Percentiles rank a stretch among this genome's conserved stretches.
Evolutionary conservation across 1,140 invertebrate species (phyloP).

Genomic region (Heliconius hermathena): DNA sequence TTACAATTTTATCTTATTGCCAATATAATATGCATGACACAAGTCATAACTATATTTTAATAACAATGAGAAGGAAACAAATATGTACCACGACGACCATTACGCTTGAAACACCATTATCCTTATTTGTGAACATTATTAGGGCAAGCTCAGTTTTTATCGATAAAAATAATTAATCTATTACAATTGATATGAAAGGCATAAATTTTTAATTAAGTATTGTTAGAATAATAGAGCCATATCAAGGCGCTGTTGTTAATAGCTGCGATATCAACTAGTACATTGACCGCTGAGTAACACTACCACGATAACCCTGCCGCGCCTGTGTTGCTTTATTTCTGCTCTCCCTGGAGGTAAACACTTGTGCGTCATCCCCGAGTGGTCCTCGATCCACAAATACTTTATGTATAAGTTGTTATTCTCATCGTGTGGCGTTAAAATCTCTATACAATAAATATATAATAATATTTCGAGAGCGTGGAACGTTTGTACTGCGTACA

Average conservation of each 20-base stretch:
- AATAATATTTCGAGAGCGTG: neutral
- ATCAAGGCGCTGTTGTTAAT: slow-evolving; percentile 50
- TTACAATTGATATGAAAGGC: neutral
- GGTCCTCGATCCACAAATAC: slow-evolving; percentile 67
- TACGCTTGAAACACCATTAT: neutral
- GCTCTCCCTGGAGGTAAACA: slow-evolving; percentile 71
- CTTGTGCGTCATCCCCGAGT: slow-evolving; percentile 69
- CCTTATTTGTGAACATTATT: slow-evolving; percentile 6
- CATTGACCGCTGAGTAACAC: slow-evolving; percentile 62
- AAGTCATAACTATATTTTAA: slow-evolving; percentile 1
- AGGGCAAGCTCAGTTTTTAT: neutral
- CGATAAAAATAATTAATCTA: neutral
- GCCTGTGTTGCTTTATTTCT: slow-evolving; percentile 64
- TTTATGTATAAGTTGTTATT: slow-evolving; percentile 42
- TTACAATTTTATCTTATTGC: slow-evolving; percentile 18
- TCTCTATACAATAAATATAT: slow-evolving; percentile 13
- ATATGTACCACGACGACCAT: neutral
- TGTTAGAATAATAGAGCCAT: slow-evolving; percentile 28
- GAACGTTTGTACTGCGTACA: neutral
- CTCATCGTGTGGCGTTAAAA: slow-evolving; percentile 4
- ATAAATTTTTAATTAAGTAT: neutral
- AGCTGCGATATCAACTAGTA: slow-evolving; percentile 54
- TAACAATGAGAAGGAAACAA: slow-evolving; percentile 13
- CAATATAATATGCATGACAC: slow-evolving; percentile 21
- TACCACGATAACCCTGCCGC: slow-evolving; percentile 61